Conservation (phyloP, 1,140 invertebrate species). For the Eumaeus atala region DNA sequence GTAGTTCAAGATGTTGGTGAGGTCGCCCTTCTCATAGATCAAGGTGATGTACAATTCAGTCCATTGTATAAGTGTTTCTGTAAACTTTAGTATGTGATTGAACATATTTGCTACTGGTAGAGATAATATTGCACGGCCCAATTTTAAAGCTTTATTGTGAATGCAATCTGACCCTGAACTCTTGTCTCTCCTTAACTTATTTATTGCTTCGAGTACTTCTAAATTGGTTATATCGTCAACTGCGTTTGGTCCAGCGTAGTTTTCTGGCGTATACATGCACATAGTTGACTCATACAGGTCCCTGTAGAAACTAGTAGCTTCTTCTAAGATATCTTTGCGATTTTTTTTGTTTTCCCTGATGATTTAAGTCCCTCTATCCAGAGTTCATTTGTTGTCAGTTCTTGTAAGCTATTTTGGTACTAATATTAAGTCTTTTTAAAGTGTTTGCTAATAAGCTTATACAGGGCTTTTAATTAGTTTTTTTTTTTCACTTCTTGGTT, state of each 20-base stretch:
- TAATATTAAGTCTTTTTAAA: no score
- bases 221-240: no score
- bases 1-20: neutral
- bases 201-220: neutral
- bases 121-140: neutral
- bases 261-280: no score
- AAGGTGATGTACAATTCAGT: neutral
- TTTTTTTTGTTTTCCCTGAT: no score
- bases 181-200: neutral
- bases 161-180: constrained; percentile 1
- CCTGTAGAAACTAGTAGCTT: no score
- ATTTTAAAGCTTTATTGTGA: constrained; percentile 1
- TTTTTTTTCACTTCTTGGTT: no score
- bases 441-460: no score
- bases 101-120: constrained; percentile 3
- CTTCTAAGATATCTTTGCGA: no score
- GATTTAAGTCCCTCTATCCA: no score
- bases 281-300: no score
- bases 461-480: no score
- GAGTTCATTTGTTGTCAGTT: constrained; percentile 6
- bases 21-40: neutral
- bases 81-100: neutral
- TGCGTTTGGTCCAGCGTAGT: no score
- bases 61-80: constrained; percentile 8
- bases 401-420: constrained; percentile 3